Conservation (phyloP, 2,888 invertebrate species). For the Ethmia dodecea region DNA sequence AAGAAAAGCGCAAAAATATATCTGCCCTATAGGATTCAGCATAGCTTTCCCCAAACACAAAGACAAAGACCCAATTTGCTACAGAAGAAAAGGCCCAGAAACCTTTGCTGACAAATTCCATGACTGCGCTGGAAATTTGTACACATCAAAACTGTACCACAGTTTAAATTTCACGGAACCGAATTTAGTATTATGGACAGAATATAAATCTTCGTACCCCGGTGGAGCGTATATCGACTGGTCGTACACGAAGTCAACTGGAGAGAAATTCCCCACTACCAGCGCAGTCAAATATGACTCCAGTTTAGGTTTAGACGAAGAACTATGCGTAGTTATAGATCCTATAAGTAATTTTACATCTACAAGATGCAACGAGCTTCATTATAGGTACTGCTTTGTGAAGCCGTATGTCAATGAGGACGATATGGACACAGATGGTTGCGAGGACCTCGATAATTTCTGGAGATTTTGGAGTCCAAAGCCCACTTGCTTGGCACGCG, state of each 20-base stretch:
- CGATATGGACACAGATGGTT: constrained; percentile 33
- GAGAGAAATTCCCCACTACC: constrained; percentile 33
- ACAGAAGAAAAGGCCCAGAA: constrained; percentile 58
- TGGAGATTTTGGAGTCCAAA: constrained; percentile 49
- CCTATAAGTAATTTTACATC: constrained; percentile 44
- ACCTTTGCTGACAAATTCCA: constrained; percentile 46
- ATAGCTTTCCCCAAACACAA: constrained; percentile 31
- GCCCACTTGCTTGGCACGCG: constrained; percentile 45
- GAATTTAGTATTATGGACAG: constrained; percentile 54
- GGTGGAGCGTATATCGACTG: constrained; percentile 63
- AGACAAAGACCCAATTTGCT: constrained; percentile 38
- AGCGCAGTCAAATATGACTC: constrained; percentile 38
- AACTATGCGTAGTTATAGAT: constrained; percentile 51
- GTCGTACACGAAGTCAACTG: constrained; percentile 46
- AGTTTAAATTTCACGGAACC: constrained; percentile 39
- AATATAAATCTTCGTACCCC: constrained; percentile 55
- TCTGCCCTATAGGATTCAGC: constrained; percentile 59
- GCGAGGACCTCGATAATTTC: constrained; percentile 34
- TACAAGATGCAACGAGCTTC: constrained; percentile 46
- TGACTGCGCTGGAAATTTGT: constrained; percentile 57
- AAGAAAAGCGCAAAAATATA: constrained; percentile 23
- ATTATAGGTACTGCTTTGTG: constrained; percentile 60
- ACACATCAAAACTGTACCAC: constrained; percentile 39
- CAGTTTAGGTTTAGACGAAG: constrained; percentile 32
- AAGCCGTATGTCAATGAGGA: constrained; percentile 39